phyloP scores from a whole-genome alignment of 2,797 vertebrate species.

The Myotis findleyi region DNA sequence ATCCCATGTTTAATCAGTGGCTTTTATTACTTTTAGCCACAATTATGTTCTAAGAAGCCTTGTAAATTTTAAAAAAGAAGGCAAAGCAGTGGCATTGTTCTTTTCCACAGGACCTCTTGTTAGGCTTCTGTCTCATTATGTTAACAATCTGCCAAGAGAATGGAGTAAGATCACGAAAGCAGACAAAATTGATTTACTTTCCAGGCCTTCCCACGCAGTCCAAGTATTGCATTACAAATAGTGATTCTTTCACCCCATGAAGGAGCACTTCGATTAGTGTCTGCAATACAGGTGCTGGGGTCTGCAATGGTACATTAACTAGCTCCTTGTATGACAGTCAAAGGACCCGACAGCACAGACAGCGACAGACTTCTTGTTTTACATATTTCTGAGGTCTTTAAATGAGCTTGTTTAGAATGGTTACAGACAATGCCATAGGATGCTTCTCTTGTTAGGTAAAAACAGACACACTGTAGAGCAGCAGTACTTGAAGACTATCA shows the following conservation, averaged over 20 bases:
- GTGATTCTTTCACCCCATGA: conserved; percentile 90
- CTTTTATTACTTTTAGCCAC: conserved; percentile 82
- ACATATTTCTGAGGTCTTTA: conserved; percentile 61
- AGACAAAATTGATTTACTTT: conserved; percentile 92
- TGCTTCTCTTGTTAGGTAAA: conserved; percentile 44
- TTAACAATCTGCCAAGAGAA: conserved; percentile 88
- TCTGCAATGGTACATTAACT: conserved; percentile 85
- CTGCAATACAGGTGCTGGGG: conserved; percentile 86
- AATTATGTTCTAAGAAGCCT: conserved; percentile 85
- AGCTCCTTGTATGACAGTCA: conserved; percentile 81
- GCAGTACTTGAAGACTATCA: not conserved
- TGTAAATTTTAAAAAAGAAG: conserved; percentile 83
- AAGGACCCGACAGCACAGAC: conserved; percentile 67
- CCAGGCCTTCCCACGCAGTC: conserved; percentile 91
- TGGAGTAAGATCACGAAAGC: conserved; percentile 88
- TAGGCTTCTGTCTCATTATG: conserved; percentile 87
- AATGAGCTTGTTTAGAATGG: conserved; percentile 61
- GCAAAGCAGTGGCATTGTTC: conserved; percentile 57
- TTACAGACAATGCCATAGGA: not conserved
- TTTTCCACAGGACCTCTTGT: conserved; percentile 84
- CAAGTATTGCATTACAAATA: conserved; percentile 95
- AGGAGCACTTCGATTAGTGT: conserved; percentile 88
- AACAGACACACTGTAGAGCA: not conserved
- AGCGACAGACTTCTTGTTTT: conserved; percentile 53
- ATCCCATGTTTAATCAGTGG: conserved; percentile 79